A percentile compares a stretch with the other conserved stretches of the same genome.
Conservation (phyloP, 2,888 invertebrate genomes). For the Athalia rosae region DNA sequence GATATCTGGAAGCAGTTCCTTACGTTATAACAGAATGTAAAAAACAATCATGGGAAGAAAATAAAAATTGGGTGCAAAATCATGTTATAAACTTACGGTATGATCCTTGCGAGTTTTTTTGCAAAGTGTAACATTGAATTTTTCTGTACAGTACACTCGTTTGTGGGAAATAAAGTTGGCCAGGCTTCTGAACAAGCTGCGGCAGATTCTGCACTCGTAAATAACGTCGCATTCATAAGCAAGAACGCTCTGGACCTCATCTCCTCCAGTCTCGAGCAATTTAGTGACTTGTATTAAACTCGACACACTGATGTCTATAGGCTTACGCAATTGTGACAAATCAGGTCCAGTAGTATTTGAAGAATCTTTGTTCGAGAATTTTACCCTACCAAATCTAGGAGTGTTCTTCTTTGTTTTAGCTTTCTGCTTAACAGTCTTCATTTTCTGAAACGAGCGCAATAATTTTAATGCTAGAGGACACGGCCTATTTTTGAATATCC, state of each 20-base stretch:
- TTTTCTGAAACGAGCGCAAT: slow-evolving; percentile 46
- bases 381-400: slow-evolving; percentile 54
- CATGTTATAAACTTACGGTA: slow-evolving; percentile 70
- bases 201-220: slow-evolving; percentile 92
- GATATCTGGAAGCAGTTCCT: background rate
- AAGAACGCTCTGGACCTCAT: slow-evolving; percentile 82
- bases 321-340: slow-evolving; percentile 75
- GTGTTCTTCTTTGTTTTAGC: slow-evolving; percentile 57
- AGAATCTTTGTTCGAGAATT: slow-evolving; percentile 47
- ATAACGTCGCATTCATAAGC: slow-evolving; percentile 90
- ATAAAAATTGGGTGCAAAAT: slow-evolving; percentile 3
- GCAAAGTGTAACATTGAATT: slow-evolving; percentile 74
- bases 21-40: background rate
- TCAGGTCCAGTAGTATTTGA: slow-evolving; percentile 52
- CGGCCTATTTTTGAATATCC: background rate
- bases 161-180: slow-evolving; percentile 94
- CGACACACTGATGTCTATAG: slow-evolving; percentile 81
- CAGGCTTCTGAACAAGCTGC: slow-evolving; percentile 89
- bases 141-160: slow-evolving; percentile 84
- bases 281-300: slow-evolving; percentile 83
- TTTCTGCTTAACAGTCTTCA: slow-evolving; percentile 58
- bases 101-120: slow-evolving; percentile 74
- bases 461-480: background rate
- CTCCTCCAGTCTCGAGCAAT: slow-evolving; percentile 84
- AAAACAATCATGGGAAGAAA: background rate